Base-by-base conservation (phyloP, 2,888 invertebrate genomes). In the Erebia aethiops region DNA sequence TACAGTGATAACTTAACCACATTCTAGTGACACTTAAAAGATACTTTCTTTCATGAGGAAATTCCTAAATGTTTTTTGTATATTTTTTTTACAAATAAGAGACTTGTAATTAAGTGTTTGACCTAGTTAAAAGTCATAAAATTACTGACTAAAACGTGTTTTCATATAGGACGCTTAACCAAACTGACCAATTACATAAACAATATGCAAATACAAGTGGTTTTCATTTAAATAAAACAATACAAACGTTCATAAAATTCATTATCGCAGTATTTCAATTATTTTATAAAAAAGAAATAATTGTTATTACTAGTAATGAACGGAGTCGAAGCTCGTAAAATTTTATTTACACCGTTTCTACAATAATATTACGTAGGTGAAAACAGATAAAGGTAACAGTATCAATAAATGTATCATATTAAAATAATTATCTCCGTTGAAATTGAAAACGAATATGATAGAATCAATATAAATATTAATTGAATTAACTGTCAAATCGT, bases 271-370 rank as follows among this genome's bases (percentile, higher is more conserved):
- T 43, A 61, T 70, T 73, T 71, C 71, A 71, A 71, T 71, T 66
- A 56, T 65, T 64, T 64, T 57, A 56, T 43, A 62, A 49, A 60
- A 64, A 71, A 71, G 69, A 71, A 67, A 65, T 66, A 71, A 73
- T 67, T 73, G 69, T 73, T 71, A 71, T 73, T 69, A 69, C 71
- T 71, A 18, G 73, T 69, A 73, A 71, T 73, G 66, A 71, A 73
- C 71, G 69, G 69, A 71, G 69, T 71, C 71, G 71, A 69, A 58
- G 65, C 66, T 69, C 73, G 71, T 73, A 71, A 73, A 73, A 73
- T 67, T 73, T 73, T 73, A 73, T 71, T 56, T 63, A 70, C 61
- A 60, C 62, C 51, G 52, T 65, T 71, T 65, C 49, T 73, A 73
- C 69, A 71, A 73, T 68, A 73, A 71, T 71, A 71, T 66, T 69